Evolutionary conservation across 23 tunicate species (phyloP), one percentile per base, ranked within the genome.

Genomic region (Styela clava): DNA sequence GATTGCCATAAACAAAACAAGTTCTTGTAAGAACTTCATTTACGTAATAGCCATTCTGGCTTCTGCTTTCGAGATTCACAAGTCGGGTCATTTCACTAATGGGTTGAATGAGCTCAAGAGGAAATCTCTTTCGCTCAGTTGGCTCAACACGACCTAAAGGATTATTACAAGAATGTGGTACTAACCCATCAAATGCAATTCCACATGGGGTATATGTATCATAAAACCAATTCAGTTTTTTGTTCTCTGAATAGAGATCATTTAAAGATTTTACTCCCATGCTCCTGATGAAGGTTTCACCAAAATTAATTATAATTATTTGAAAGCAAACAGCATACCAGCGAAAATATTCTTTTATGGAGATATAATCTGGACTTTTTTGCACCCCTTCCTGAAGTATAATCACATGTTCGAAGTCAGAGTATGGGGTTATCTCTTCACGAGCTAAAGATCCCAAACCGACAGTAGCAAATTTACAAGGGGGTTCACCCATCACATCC

Each of bases 381-480:
- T 74, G 74, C 34, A 84, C 71, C 5, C 76, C 87, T 2, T 84
- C 87, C 20, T 84, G 74, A 12, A 84, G 74, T 3, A 84, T 34
- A 2, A 84, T 84, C 9, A 77, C 71, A 31, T 52, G 63, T 35
- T 84, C 87, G 22, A 84, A 74, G 74, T 84, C 87, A 3, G 86
- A 83, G 61, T 83, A 83, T 7, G 86, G 86, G 34, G 86, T 77
- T 20, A 68, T 74, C 52, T 76, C 81, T 31, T 64, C 35, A 0
- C 74, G 64, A 16, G 82, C 87, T 2, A 84, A 26, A 5, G 87
- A 84, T 3, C 87, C 87, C 34, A 84, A 24, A 28, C 87, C 87
- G 24, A 84, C 67, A 24, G 29, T 33, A 21, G 82, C 82, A 35
- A 34, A 84, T 30, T 68, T 67, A 44, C 87, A 84, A 31, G 87